Percentiles rank a stretch among this genome's conserved stretches.
Conservation (phyloP, 1,140 invertebrate genomes). For the Triops cancriformis region DNA sequence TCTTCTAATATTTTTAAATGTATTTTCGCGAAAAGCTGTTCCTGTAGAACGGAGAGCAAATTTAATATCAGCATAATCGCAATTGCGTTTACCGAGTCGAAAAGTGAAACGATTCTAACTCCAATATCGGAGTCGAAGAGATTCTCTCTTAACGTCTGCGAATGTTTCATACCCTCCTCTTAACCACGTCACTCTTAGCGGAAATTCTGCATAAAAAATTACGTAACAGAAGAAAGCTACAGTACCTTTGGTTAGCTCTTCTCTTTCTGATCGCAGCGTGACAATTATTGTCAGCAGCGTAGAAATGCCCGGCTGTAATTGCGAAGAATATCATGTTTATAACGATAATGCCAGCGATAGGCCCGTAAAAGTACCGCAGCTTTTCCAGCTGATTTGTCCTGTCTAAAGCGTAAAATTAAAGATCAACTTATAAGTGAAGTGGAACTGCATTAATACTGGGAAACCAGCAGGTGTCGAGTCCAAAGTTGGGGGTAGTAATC, state of each 20-base stretch:
- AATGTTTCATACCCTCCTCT: too few relatives aligned
- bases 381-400: not conserved
- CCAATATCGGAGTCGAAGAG: too few relatives aligned
- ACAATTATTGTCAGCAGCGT: slow-evolving; percentile 34
- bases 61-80: not conserved
- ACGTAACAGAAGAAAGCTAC: too few relatives aligned
- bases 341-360: slow-evolving; percentile 37
- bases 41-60: too few relatives aligned
- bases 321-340: slow-evolving; percentile 47
- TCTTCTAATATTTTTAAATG: too few relatives aligned
- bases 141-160: too few relatives aligned
- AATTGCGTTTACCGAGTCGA: not conserved
- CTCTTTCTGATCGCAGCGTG: slow-evolving; percentile 33
- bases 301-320: slow-evolving; percentile 41
- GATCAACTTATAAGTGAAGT: not conserved
- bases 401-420: not conserved
- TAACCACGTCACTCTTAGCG: too few relatives aligned
- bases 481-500: slow-evolving; percentile 17
- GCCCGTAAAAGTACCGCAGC: slow-evolving; percentile 22
- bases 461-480: slow-evolving; percentile 24
- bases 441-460: not conserved
- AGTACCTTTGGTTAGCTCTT: slow-evolving; percentile 33
- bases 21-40: too few relatives aligned
- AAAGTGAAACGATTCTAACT: not conserved
- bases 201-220: too few relatives aligned